Evolutionary conservation across 2,797 vertebrate species (phyloP).

Genomic region (Rhynchotus rufescens): DNA sequence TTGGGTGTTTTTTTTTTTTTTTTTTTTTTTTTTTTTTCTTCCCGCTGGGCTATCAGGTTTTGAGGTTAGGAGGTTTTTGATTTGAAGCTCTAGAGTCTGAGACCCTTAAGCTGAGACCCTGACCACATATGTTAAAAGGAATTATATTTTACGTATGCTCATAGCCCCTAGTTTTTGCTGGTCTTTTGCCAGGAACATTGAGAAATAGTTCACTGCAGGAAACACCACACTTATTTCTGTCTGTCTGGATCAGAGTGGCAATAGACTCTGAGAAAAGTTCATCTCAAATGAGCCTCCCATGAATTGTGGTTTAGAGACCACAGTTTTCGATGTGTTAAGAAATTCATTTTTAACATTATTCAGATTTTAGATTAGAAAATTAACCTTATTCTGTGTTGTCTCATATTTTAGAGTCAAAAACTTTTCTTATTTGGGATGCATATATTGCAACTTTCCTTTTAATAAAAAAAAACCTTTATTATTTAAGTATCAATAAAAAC

Average conservation of each 20-base stretch:
- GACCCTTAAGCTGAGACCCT: not conserved
- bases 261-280: not conserved
- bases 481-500: not conserved
- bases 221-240: not conserved
- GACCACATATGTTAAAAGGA: not conserved
- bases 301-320: not conserved
- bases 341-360: not conserved
- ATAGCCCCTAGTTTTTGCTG: not conserved
- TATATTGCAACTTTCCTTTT: not conserved
- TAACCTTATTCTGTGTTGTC: not conserved
- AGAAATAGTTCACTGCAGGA: not conserved
- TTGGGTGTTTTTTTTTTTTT: no score
- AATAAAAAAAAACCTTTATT: not conserved
- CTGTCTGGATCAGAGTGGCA: not conserved
- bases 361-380: not conserved
- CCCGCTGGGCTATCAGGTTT: accelerated
- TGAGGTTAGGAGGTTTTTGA: not conserved
- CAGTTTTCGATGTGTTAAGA: not conserved
- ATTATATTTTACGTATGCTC: not conserved
- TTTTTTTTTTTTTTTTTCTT: no score
- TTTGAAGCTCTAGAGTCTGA: not conserved
- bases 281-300: not conserved
- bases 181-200: not conserved
- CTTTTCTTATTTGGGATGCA: not conserved
- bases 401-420: not conserved